Conservation (phyloP, 1,140 invertebrate genomes). For the Orchestia grillus region DNA sequence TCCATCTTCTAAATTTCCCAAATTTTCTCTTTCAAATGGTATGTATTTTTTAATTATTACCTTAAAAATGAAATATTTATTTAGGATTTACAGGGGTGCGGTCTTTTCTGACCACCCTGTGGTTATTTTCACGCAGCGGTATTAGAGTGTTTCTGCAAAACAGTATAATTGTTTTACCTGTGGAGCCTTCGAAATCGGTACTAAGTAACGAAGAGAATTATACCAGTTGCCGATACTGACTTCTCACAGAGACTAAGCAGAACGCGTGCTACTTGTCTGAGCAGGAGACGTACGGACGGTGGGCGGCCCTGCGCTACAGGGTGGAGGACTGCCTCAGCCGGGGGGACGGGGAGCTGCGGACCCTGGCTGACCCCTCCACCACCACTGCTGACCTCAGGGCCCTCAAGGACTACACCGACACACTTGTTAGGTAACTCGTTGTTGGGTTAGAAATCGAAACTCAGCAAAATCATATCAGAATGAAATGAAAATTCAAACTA, state of each 20-base stretch:
- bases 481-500: background rate
- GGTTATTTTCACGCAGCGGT: too few relatives aligned
- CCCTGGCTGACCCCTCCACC: slow-evolving; percentile 78
- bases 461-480: background rate
- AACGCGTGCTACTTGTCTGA: background rate
- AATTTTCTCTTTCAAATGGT: too few relatives aligned
- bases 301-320: slow-evolving; percentile 68
- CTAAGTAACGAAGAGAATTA: background rate
- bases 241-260: background rate
- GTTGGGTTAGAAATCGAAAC: background rate
- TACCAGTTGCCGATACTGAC: background rate
- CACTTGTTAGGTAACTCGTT: slow-evolving; percentile 63
- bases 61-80: too few relatives aligned
- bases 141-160: too few relatives aligned
- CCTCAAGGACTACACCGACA: slow-evolving; percentile 71
- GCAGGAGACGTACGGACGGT: slow-evolving; percentile 79
- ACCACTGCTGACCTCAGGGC: slow-evolving; percentile 70
- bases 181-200: background rate
- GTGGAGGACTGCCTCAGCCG: slow-evolving; percentile 72
- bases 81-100: too few relatives aligned
- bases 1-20: too few relatives aligned
- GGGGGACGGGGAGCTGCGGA: slow-evolving; percentile 73
- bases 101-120: too few relatives aligned
- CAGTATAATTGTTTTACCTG: too few relatives aligned
- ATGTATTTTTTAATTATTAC: too few relatives aligned